Base-by-base conservation (phyloP, 2,888 invertebrate genomes). In the Parnassius orleans region DNA sequence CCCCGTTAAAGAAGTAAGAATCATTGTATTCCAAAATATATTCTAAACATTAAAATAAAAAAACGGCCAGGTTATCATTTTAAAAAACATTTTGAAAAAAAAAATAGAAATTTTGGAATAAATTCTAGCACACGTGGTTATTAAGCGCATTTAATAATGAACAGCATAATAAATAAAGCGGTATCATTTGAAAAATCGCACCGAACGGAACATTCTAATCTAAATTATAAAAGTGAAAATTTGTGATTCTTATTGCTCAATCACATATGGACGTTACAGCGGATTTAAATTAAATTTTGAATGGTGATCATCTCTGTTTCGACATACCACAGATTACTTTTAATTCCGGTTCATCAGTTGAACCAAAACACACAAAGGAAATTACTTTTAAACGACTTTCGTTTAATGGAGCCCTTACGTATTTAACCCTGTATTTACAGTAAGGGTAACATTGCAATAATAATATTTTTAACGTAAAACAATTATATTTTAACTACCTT, bases 211-310 rank as follows among this genome's bases (percentile, higher is more conserved):
- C 7, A 24, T 7, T 5, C 44, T 10, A 56, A 53, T 12, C 56
- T 53, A 50, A 51, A 59, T 55, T 57, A 47, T 59, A 63, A 59
- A 63, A 63, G 63, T 60, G 63, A 63, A 63, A 63, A 63, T 55
- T 58, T 15, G 53, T 63, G 46, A 42, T 46, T 53, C 57, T 63
- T 63, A 63, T 60, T 60, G 60, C 60, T 56, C 59, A 55, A 63
- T 59, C 51, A 63, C 55, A 59, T 56, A 56, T 59, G 12, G 50
- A 54, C 19, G n/a, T 46, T 19, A 1, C 55, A n/a, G 19, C 48
- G 24, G 43, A 59, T 33, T 60, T 57, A 60, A 55, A 60, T 56
- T 60, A 57, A 52, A 47, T 14, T 46, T 53, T 50, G 24, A 42
- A 59, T 44, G 57, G 15, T 53, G 24, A 54, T 46, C n/a, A 42